phyloP scores from a whole-genome alignment of 1,140 invertebrate genomes.

The Sycophaga agraensis region DNA sequence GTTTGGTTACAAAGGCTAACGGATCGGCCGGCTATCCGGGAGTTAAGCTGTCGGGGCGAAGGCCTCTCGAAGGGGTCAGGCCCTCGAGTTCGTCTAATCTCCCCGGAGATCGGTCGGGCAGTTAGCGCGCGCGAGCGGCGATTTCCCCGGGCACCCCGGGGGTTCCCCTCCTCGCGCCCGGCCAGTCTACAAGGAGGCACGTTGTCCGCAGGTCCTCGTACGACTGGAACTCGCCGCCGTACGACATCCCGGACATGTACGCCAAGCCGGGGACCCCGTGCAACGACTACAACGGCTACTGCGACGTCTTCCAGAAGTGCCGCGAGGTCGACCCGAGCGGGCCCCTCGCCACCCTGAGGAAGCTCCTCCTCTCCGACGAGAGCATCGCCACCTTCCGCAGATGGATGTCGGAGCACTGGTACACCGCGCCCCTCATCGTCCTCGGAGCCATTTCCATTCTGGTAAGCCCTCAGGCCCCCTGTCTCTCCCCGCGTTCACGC shows the following conservation, averaged over 20 bases:
- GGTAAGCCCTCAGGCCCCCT: constrained; percentile 63
- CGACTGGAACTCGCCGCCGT: constrained; percentile 84
- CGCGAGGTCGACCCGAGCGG: constrained; percentile 92
- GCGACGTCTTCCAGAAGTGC: constrained; percentile 98
- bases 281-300: constrained; percentile 98
- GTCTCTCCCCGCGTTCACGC: background rate
- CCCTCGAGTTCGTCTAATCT: no score
- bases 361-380: constrained; percentile 84
- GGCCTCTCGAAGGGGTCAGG: no score
- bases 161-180: no score
- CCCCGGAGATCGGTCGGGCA: no score
- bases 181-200: no score
- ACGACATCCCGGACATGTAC: constrained; percentile 89
- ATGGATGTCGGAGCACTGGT: constrained; percentile 85
- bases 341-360: constrained; percentile 87
- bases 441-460: constrained; percentile 73
- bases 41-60: no score
- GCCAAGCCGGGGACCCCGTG: constrained; percentile 95
- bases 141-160: no score
- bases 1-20: no score
- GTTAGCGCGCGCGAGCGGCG: no score
- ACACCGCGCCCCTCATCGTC: constrained; percentile 75
- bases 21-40: no score
- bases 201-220: constrained; percentile 79
- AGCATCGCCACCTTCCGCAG: constrained; percentile 82